A percentile compares a stretch with the other conserved stretches of the same genome.
Evolutionary conservation across 2,797 vertebrate species (phyloP).

Genomic region (Scarus forsteni): DNA sequence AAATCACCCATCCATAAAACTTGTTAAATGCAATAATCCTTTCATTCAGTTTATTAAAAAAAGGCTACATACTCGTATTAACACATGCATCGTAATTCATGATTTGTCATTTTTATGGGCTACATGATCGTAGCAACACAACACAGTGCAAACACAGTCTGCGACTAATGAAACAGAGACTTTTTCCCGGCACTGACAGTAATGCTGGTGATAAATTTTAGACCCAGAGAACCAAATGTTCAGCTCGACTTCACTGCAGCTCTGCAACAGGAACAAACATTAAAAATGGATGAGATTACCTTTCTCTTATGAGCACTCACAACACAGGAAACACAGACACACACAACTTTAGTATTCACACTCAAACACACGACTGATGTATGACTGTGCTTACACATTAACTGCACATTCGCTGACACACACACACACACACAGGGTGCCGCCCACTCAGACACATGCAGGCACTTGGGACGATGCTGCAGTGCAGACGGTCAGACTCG

Average conservation of each 20-base stretch:
- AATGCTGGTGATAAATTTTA: constrained; percentile 25
- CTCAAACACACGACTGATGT: constrained; percentile 17
- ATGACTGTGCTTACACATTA: not conserved
- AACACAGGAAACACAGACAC: constrained; percentile 5
- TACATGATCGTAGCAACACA: not conserved
- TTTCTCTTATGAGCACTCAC: constrained; percentile 27
- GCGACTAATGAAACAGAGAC: constrained; percentile 1
- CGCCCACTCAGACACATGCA: constrained; percentile 12
- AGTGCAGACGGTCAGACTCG: constrained; percentile 70
- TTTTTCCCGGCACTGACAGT: not conserved
- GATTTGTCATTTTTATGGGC: not conserved
- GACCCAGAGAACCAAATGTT: constrained; percentile 54
- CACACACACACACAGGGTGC: not conserved
- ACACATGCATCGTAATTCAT: not conserved
- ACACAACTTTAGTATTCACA: constrained; percentile 8
- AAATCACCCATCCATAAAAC: no score
- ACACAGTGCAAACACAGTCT: constrained; percentile 3
- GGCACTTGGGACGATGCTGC: constrained; percentile 68
- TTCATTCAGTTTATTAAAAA: not conserved
- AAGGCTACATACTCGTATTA: not conserved
- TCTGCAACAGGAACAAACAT: constrained; percentile 65
- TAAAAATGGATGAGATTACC: constrained; percentile 74
- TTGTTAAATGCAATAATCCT: no score
- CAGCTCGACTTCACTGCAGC: constrained; percentile 50
- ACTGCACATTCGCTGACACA: not conserved